phyloP scores from a whole-genome alignment of 2,113 vertebrate genomes.

The Tragulus kanchil region DNA sequence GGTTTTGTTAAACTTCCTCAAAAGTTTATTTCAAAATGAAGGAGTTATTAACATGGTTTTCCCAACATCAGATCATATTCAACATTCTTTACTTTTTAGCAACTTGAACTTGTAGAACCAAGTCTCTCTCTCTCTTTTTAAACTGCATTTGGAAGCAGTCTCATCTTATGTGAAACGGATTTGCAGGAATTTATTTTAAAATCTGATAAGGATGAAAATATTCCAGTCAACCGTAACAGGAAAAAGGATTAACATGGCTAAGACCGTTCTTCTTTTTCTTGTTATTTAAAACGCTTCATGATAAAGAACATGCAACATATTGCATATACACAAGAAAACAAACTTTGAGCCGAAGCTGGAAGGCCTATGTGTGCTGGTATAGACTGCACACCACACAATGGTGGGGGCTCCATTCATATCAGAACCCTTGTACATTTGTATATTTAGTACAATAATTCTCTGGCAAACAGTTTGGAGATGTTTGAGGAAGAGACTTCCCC shows the following conservation, averaged over 20 bases:
- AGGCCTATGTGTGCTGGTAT: neutral
- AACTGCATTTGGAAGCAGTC: neutral
- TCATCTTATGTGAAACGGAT: neutral
- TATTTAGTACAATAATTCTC: neutral
- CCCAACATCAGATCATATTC: neutral
- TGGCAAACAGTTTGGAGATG: neutral
- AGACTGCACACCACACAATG: neutral
- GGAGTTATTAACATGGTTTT: neutral
- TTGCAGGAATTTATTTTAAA: constrained; percentile 20
- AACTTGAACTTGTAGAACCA: neutral
- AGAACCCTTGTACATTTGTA: neutral
- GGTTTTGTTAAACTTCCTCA: constrained; percentile 25
- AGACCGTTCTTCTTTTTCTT: neutral
- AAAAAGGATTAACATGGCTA: neutral
- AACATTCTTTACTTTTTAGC: neutral
- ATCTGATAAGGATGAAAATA: neutral
- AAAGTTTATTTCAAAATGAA: constrained; percentile 54
- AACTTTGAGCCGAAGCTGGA: neutral
- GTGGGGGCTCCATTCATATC: neutral
- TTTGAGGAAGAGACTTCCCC: neutral
- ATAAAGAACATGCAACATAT: neutral
- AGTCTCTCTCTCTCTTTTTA: neutral
- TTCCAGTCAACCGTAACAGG: neutral
- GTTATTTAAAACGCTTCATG: neutral
- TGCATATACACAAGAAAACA: neutral